These are phyloP conservation scores for Strix occidentalis DNA, from an alignment of 2,797 vertebrate genomes.

Conservation along the genomic window DNA sequence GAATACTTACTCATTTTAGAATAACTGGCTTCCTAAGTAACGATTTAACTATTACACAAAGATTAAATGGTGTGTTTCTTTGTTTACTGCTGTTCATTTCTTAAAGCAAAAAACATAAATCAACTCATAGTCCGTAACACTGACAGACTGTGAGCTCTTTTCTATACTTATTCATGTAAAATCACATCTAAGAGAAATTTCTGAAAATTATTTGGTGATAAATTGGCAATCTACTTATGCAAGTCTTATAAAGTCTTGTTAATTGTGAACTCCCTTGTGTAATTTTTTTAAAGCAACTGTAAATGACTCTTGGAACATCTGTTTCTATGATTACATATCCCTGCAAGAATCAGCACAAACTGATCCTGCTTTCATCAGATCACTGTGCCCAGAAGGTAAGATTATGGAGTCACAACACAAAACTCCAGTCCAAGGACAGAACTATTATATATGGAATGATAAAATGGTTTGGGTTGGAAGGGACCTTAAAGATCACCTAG, in stretches of 20 bases:
- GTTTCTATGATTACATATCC: background rate
- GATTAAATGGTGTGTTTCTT: background rate
- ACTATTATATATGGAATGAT: background rate
- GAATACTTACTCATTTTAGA: background rate
- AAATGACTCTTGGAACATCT: background rate
- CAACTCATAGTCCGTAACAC: background rate
- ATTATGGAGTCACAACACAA: background rate
- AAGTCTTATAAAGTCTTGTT: background rate
- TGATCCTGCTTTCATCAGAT: background rate
- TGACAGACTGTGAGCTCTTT: background rate
- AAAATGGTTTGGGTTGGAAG: no score
- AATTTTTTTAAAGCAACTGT: background rate
- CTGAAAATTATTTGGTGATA: background rate
- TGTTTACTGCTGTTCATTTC: background rate
- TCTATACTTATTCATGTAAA: background rate
- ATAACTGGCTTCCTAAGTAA: background rate
- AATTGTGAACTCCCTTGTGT: background rate
- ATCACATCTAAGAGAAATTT: background rate
- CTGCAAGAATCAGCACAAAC: background rate
- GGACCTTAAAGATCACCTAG: no score
- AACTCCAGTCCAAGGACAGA: background rate
- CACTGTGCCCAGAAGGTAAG: background rate
- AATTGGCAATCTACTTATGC: background rate
- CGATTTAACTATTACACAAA: background rate
- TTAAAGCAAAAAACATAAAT: background rate